These are phyloP conservation scores for Scrobipalpa atriplicella DNA, from an alignment of 2,888 invertebrate genomes.

Conservation along the genomic window DNA sequence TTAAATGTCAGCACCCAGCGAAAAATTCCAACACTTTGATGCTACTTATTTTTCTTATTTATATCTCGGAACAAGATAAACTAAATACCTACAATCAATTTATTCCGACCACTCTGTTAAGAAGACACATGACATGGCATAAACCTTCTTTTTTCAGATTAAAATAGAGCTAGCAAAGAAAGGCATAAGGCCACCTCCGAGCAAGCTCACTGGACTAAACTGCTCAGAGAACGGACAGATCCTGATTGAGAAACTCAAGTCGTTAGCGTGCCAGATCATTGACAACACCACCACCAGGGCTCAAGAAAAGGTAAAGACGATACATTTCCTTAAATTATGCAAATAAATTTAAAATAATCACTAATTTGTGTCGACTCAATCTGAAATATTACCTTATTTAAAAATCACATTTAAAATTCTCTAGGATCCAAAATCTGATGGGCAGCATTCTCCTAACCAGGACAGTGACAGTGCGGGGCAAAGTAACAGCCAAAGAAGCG, in stretches of 20 bases:
- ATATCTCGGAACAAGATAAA: no score
- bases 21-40: no score
- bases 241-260: constrained; percentile 68
- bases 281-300: constrained; percentile 43
- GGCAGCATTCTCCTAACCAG: constrained; percentile 16
- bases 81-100: no score
- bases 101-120: no score
- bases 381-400: no score
- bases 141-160: constrained; percentile 39
- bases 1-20: no score
- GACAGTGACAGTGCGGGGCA: constrained; percentile 27
- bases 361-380: background rate
- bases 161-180: constrained; percentile 68
- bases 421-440: background rate
- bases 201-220: constrained; percentile 62
- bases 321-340: constrained; percentile 25
- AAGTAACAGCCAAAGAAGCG: constrained; percentile 19
- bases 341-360: no score
- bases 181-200: constrained; percentile 68
- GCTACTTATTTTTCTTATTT: no score
- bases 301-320: constrained; percentile 40
- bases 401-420: constrained; percentile 14
- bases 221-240: constrained; percentile 69
- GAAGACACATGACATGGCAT: no score
- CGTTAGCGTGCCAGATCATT: constrained; percentile 64